Percentiles rank a stretch among this genome's conserved stretches.
Evolutionary conservation across 1,140 invertebrate species (phyloP).

Genomic region (Manduca sexta): DNA sequence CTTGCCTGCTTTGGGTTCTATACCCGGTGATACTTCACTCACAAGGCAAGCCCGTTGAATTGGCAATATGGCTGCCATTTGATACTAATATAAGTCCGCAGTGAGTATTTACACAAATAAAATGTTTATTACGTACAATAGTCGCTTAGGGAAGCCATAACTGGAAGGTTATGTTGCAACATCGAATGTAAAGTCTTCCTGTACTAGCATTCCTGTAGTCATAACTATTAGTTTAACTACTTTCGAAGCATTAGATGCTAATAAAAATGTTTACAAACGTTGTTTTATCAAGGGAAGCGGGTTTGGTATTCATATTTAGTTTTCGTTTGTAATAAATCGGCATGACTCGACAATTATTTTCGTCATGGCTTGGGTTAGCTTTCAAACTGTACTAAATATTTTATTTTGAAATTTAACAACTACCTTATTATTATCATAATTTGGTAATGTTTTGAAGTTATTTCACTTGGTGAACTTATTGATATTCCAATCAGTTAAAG

Average conservation of each 20-base stretch:
- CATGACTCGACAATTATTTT: not conserved
- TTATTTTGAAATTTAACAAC: not conserved
- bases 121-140: conserved; percentile 5
- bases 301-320: not conserved
- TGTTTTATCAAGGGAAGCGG: not conserved
- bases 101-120: conserved; percentile 25
- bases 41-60: conserved; percentile 33
- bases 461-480: not conserved
- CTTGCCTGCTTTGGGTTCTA: conserved; percentile 39
- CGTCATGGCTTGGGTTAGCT: not conserved
- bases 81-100: conserved; percentile 28
- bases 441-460: not conserved
- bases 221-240: not conserved
- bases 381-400: not conserved
- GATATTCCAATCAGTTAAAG: too few relatives aligned
- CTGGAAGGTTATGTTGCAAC: too few relatives aligned
- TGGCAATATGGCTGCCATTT: conserved; percentile 48
- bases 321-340: not conserved
- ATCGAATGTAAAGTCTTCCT: too few relatives aligned
- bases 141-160: too few relatives aligned
- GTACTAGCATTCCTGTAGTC: too few relatives aligned
- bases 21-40: conserved; percentile 34
- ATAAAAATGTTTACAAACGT: not conserved
- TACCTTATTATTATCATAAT: too few relatives aligned
- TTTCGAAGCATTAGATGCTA: not conserved